Conservation (phyloP, 2,888 invertebrate species). For the Diaprepes abbreviatus region DNA sequence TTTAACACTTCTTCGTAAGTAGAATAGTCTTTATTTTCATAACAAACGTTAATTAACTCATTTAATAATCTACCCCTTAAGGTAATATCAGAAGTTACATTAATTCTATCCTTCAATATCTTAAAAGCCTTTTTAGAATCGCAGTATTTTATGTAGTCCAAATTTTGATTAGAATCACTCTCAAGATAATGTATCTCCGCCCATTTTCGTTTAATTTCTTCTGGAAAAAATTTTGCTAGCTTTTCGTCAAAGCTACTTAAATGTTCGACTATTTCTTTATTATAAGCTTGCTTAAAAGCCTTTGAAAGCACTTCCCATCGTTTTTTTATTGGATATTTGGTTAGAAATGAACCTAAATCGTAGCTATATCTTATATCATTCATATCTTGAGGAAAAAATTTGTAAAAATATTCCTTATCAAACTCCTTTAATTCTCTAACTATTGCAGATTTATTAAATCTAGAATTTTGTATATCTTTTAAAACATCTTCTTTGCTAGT, state of each 20-base stretch:
- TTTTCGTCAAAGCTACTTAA: constrained; percentile 30
- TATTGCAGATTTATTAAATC: constrained; percentile 43
- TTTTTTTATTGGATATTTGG: constrained; percentile 48
- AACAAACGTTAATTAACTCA: constrained; percentile 49
- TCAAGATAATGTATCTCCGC: constrained; percentile 47
- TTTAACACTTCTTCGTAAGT: constrained; percentile 52
- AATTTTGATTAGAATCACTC: constrained; percentile 41
- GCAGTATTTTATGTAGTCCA: constrained; percentile 47
- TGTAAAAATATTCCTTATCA: constrained; percentile 43
- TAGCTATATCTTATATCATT: constrained; percentile 8
- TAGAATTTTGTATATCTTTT: constrained; percentile 33
- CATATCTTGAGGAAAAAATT: constrained; percentile 43
- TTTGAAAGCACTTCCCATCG: constrained; percentile 50
- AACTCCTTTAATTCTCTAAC: constrained; percentile 42
- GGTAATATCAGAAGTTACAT: constrained; percentile 50
- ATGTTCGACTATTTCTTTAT: constrained; percentile 25
- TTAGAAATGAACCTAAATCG: constrained; percentile 26
- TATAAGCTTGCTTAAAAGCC: constrained; percentile 40
- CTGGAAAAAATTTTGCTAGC: constrained; percentile 31
- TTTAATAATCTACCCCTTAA: constrained; percentile 44
- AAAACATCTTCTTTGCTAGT: constrained; percentile 44
- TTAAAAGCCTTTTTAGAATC: constrained; percentile 47
- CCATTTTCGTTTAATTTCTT: constrained; percentile 47
- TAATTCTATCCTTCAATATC: constrained; percentile 54
- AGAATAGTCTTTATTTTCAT: constrained; percentile 49